A percentile compares a stretch with the other conserved stretches of the same genome.
phyloP scores from a whole-genome alignment of 2,888 invertebrate species.

The Dysmachus trigonus region DNA sequence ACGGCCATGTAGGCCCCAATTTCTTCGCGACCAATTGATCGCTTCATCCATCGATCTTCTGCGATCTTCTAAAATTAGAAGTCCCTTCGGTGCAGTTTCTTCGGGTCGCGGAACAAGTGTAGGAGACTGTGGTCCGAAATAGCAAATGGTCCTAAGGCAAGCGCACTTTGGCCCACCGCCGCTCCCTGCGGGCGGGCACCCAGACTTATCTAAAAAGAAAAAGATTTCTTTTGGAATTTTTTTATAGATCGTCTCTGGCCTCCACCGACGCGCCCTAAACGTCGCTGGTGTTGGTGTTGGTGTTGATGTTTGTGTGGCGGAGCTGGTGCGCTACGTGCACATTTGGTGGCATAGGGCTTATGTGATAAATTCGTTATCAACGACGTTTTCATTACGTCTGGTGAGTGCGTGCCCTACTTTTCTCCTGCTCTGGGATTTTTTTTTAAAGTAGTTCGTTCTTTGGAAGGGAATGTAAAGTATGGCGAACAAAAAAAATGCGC shows the following conservation, averaged over 20 bases:
- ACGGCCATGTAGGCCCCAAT: neutral
- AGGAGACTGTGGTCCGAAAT: slow-evolving; percentile 17
- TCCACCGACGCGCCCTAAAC: neutral
- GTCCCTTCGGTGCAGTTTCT: slow-evolving; percentile 15
- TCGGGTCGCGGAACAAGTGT: neutral
- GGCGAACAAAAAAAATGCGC: neutral
- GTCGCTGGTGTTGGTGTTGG: too few species aligned
- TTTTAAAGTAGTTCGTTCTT: slow-evolving; percentile 24
- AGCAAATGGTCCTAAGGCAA: slow-evolving; percentile 34
- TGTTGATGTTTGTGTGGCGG: neutral
- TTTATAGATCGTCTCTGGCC: neutral
- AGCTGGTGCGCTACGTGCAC: slow-evolving; percentile 26
- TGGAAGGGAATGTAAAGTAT: slow-evolving; percentile 4
- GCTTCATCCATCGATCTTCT: neutral
- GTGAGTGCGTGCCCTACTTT: slow-evolving; percentile 38
- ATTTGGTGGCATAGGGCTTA: slow-evolving; percentile 44
- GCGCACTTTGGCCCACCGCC: neutral
- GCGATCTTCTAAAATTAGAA: slow-evolving; percentile 10
- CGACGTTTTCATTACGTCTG: slow-evolving; percentile 41
- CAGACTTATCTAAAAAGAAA: neutral
- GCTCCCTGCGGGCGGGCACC: neutral
- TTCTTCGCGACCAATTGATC: slow-evolving; percentile 21
- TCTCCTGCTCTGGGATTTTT: slow-evolving; percentile 23
- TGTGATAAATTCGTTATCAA: slow-evolving; percentile 45
- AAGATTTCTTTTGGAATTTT: neutral